Base-by-base conservation (phyloP, 2,888 invertebrate species). In the Tuta absoluta region DNA sequence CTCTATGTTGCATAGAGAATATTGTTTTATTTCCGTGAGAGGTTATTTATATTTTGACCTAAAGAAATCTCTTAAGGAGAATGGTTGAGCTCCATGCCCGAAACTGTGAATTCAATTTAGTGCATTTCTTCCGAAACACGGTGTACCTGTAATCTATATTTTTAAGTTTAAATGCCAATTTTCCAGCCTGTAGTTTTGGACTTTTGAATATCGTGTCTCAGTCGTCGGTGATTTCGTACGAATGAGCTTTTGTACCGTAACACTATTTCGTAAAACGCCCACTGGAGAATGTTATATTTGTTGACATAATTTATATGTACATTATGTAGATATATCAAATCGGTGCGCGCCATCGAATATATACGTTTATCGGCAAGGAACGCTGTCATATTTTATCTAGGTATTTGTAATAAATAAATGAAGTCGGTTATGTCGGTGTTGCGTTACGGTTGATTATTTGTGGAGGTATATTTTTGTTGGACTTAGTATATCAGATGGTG, bases 301-400 rank as follows among this genome's bases (percentile, higher is more conserved):
- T 66, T 63, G 57, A 65, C 66, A 62, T 62, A 63, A 65, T 63
- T 63, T 66, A 63, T 66, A 63, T 75, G 72, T 72, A 73, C 72
- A 71, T 68, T 71, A 69, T 75, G 74, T 74, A 75, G 69, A 73
- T 74, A 70, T 21, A 68, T 68, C 66, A 64, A 67, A 69, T 66
- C 70, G 66, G 66, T 64, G 65, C 60, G 66, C 63, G 65, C 66
- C 65, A 17, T 66, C 63, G 63, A 33, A 33, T 63, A 61, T 61
- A 64, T 64, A 64, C 45, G 56, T 65, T 66, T 49, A 58, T 56
- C 58, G 64, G 62, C 41, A 62, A 56, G 56, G 48, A 48, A 63
- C 45, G 48, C 64, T 61, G 62, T 62, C 62, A 53, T 65, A 68
- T 67, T 65, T 67, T 65, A 66, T 67, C 63, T 71, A 70, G 65